These are phyloP conservation scores for Psylliodes chrysocephalus DNA, from an alignment of 2,888 invertebrate species.

Conservation along the genomic window DNA sequence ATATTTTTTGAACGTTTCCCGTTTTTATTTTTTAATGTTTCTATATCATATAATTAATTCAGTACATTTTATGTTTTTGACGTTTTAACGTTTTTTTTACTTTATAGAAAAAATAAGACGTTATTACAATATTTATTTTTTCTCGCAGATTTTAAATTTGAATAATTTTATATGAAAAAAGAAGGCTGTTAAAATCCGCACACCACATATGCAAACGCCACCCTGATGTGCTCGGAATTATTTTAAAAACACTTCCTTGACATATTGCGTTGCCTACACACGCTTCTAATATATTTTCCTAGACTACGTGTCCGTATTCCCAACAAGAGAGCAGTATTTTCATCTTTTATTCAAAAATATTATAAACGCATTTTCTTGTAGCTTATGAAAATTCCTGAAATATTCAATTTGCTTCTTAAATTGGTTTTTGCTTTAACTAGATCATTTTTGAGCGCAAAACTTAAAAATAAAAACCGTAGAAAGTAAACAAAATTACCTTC, in stretches of 20 bases:
- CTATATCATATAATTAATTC: too few relatives aligned
- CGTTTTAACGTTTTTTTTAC: too few relatives aligned
- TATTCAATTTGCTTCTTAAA: slow-evolving; percentile 10
- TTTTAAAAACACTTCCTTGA: slow-evolving; percentile 12
- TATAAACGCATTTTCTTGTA: slow-evolving; percentile 14
- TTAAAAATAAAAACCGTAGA: too few relatives aligned
- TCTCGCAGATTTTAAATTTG: too few relatives aligned
- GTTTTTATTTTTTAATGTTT: too few relatives aligned
- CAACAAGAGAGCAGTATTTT: slow-evolving; percentile 5
- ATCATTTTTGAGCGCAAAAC: neutral
- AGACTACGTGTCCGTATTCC: slow-evolving; percentile 4
- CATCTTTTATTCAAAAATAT: slow-evolving; percentile 16
- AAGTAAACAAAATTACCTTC: too few relatives aligned
- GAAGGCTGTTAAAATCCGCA: too few relatives aligned
- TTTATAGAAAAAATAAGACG: too few relatives aligned
- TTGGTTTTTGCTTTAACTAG: slow-evolving; percentile 2
- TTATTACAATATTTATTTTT: too few relatives aligned
- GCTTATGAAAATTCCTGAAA: slow-evolving; percentile 16
- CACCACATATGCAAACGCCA: slow-evolving; percentile 16
- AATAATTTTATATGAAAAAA: too few relatives aligned
- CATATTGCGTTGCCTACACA: slow-evolving; percentile 11
- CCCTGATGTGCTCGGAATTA: neutral
- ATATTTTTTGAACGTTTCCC: too few relatives aligned
- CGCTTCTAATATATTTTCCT: slow-evolving; percentile 12
- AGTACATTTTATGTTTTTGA: too few relatives aligned